These are phyloP conservation scores for rabbit (Oryctolagus cuniculus) DNA, from an alignment of 2,113 vertebrate genomes.

Conservation along the genomic window DNA sequence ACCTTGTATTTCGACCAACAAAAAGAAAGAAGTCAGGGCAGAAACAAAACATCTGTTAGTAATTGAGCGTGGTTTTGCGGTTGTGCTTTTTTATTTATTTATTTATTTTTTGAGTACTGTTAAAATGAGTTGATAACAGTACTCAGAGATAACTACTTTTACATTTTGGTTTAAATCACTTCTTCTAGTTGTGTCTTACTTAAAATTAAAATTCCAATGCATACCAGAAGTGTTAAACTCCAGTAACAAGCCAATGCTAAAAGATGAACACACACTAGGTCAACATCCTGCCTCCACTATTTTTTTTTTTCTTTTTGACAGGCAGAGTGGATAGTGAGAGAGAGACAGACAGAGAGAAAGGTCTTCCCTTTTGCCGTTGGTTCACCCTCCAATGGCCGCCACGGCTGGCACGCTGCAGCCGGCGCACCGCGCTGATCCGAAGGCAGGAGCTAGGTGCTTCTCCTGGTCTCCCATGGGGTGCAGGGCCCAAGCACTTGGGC, in stretches of 20 bases:
- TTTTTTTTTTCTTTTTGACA: no score
- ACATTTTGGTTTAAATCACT: background rate
- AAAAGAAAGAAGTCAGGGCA: background rate
- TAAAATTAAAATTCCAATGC: constrained; percentile 45
- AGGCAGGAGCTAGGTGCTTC: no score
- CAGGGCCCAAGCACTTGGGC: no score
- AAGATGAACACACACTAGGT: background rate
- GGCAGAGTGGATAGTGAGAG: no score
- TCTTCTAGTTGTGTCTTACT: background rate
- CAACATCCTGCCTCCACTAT: background rate
- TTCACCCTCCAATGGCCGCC: no score
- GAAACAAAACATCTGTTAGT: background rate
- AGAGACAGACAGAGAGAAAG: no score
- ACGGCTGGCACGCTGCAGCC: no score
- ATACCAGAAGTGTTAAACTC: background rate
- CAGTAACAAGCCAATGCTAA: background rate
- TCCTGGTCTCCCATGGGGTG: no score
- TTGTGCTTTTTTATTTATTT: background rate
- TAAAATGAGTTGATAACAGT: constrained; percentile 12
- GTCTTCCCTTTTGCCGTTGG: no score
- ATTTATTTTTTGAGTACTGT: background rate
- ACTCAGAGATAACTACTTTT: background rate
- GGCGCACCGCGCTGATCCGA: no score
- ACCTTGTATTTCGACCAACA: background rate
- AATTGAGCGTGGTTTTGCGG: background rate